A percentile compares a stretch with the other conserved stretches of the same genome.
Conservation (phyloP, 2,888 invertebrate species). For the Brachycybe producta region DNA sequence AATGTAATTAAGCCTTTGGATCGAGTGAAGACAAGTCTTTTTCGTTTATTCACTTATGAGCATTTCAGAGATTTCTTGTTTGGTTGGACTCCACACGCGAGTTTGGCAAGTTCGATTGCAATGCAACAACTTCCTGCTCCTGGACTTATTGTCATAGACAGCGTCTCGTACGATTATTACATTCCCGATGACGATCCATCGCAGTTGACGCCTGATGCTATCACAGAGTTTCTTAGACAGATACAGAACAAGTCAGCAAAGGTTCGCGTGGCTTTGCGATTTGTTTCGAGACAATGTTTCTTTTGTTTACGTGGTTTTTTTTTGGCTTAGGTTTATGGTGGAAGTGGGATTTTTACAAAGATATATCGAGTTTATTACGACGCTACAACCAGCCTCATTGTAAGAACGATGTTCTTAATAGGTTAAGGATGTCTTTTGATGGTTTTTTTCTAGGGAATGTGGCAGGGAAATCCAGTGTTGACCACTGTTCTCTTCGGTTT, state of each 20-base stretch:
- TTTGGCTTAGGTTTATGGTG: slow-evolving; percentile 77
- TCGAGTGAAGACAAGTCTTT: neutral
- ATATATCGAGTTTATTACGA: slow-evolving; percentile 72
- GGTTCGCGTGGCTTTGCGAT: slow-evolving; percentile 32
- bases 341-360: slow-evolving; percentile 61
- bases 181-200: slow-evolving; percentile 64
- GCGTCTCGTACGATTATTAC: slow-evolving; percentile 82
- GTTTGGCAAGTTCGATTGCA: slow-evolving; percentile 83
- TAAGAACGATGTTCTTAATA: slow-evolving; percentile 20
- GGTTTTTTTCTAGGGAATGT: slow-evolving; percentile 49
- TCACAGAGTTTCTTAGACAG: slow-evolving; percentile 59
- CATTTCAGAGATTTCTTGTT: slow-evolving; percentile 40
- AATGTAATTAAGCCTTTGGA: slow-evolving; percentile 35
- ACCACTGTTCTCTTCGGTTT: slow-evolving; percentile 87
- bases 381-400: slow-evolving; percentile 55
- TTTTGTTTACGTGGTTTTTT: slow-evolving; percentile 28
- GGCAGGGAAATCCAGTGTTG: slow-evolving; percentile 83
- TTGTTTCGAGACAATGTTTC: neutral
- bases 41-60: neutral
- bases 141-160: slow-evolving; percentile 77
- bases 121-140: slow-evolving; percentile 74
- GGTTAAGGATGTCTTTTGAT: neutral
- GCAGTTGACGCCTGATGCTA: slow-evolving; percentile 63
- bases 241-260: slow-evolving; percentile 64
- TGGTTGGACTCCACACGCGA: slow-evolving; percentile 84